Evolutionary conservation across 2,797 vertebrate species (phyloP), one percentile per base, ranked within the genome.

Genomic region (Etheostoma perlongum): DNA sequence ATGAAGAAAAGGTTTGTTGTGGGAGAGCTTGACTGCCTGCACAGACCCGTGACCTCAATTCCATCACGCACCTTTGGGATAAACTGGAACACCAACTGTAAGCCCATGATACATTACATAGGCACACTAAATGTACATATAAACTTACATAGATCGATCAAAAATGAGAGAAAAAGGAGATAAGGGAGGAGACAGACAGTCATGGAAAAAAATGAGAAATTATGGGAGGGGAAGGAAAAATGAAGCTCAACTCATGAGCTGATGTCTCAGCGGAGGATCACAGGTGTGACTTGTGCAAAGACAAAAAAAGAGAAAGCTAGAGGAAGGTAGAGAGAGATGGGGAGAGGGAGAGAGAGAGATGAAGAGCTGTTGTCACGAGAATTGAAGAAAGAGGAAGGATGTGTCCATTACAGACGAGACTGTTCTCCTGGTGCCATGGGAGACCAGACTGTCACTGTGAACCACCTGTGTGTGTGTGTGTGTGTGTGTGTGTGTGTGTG

Each of bases 351-450:
- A 72, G 79, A 53, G 69, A 72, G 64, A 76, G 80, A 83, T 80
- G 86, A 84, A 78, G 89, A 81, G 86, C 73, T 79, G 82, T 82
- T 88, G 86, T 91, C 90, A 89, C 76, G 86, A 85, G 89, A 80
- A 81, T 80, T 90, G 83, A 89, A 82, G 82, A 85, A 89, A 85
- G 81, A 78, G 74, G 73, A 85, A 85, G 76, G 78, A 91, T 88
- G 77, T 90, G 90, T 92, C 90, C 90, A 91, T 92, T 91, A 89
- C 76, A 82, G 87, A 85, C 52, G 19, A 85, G 84, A 84, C 83
- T 81, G 83, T 90, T 90, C 76, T 85, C 61, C 83, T 67, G 76
- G 72, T 89, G 81, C 76, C 25, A 57, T 72, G 76, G 89, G 87
- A 90, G 77, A 85, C 66, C 63, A 73, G 72, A 59, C 88, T 89